These are phyloP conservation scores for Arizona elegans DNA, from an alignment of 2,113 vertebrate species.

Conservation along the genomic window DNA sequence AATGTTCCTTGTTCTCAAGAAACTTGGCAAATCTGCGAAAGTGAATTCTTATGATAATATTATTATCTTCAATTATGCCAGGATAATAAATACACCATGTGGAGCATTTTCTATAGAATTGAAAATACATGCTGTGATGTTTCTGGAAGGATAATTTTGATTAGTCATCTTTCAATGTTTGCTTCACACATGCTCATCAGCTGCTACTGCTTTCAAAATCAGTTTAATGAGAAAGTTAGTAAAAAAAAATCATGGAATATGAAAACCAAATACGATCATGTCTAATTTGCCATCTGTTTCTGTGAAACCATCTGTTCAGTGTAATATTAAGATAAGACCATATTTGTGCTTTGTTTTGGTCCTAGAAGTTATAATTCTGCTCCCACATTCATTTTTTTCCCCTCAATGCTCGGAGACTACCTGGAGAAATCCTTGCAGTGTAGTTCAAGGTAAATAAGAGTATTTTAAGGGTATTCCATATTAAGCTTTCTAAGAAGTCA, in stretches of 20 bases:
- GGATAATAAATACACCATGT: not conserved
- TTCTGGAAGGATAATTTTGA: slow-evolving; percentile 11
- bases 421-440: not conserved
- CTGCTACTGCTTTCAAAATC: not conserved
- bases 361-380: not conserved
- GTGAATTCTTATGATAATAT: slow-evolving; percentile 1
- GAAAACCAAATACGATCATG: not conserved
- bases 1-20: not conserved
- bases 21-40: not conserved
- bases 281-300: not conserved
- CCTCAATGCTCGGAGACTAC: not conserved
- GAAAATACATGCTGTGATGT: not conserved
- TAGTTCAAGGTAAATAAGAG: not conserved
- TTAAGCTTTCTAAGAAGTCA: not conserved
- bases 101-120: not conserved
- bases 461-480: not conserved
- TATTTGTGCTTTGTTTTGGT: not conserved
- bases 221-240: not conserved
- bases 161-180: not conserved
- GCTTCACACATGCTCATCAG: not conserved
- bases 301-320: not conserved
- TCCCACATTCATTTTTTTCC: not conserved
- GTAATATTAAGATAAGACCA: not conserved
- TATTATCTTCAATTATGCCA: not conserved
- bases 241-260: not conserved